Conservation (phyloP, 2,888 invertebrate genomes). For the Tachystola acroxantha region DNA sequence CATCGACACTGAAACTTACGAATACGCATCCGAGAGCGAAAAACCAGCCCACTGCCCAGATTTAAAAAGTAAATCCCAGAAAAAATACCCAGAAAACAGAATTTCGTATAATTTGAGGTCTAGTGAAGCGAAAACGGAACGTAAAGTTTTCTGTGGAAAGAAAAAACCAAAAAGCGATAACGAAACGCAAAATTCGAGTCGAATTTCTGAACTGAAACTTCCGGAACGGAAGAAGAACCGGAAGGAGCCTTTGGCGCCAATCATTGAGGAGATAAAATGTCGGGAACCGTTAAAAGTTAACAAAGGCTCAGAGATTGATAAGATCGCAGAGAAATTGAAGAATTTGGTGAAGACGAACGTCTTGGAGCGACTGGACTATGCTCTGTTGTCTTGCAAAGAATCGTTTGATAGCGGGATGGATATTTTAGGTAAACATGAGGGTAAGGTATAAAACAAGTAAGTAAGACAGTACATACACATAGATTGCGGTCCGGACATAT, state of each 20-base stretch:
- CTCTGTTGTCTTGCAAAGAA: constrained; percentile 54
- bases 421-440: no score
- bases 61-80: constrained; percentile 24
- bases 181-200: constrained; percentile 21
- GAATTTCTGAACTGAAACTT: constrained; percentile 12
- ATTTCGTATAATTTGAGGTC: constrained; percentile 58
- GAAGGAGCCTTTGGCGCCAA: constrained; percentile 58
- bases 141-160: constrained; percentile 45
- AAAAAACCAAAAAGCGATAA: constrained; percentile 22
- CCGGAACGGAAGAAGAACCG: constrained; percentile 25
- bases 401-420: constrained; percentile 52
- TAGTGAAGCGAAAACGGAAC: constrained; percentile 49
- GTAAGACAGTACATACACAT: no score
- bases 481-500: no score
- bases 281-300: constrained; percentile 46
- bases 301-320: constrained; percentile 58
- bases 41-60: constrained; percentile 39
- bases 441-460: no score
- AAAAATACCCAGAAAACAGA: constrained; percentile 41
- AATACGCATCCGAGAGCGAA: constrained; percentile 64
- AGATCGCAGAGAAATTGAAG: constrained; percentile 67
- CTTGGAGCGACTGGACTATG: constrained; percentile 46
- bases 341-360: constrained; percentile 44
- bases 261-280: constrained; percentile 58
- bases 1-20: constrained; percentile 49